A percentile compares a stretch with the other conserved stretches of the same genome.
phyloP scores from a whole-genome alignment of 2,113 vertebrate species.

The Misgurnus anguillicaudatus region DNA sequence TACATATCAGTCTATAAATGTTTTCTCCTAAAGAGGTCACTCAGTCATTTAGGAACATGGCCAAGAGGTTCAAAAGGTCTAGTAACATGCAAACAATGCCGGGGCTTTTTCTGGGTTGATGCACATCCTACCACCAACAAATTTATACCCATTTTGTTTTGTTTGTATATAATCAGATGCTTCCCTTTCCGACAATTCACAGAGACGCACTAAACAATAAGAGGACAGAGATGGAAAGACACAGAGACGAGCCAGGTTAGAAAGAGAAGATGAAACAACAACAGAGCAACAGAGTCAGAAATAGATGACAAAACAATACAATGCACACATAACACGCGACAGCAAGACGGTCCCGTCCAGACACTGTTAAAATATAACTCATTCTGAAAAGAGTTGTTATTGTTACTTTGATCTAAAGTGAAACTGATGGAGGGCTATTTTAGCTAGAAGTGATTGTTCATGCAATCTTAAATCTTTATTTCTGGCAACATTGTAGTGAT shows the following conservation, averaged over 20 bases:
- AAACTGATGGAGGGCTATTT: too few species aligned
- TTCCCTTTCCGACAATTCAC: slow-evolving; percentile 45
- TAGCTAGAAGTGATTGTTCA: too few species aligned
- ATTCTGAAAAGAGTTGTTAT: too few species aligned
- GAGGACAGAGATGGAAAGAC: slow-evolving; percentile 32
- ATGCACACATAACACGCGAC: slow-evolving; percentile 6
- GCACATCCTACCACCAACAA: slow-evolving; percentile 25
- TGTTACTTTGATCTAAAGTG: too few species aligned
- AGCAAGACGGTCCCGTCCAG: not conserved
- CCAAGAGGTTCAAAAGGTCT: slow-evolving; percentile 13
- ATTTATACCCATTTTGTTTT: slow-evolving; percentile 38
- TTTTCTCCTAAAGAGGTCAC: not conserved
- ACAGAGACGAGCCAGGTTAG: not conserved
- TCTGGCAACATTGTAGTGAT: too few species aligned
- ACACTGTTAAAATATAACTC: too few species aligned
- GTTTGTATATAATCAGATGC: slow-evolving; percentile 36
- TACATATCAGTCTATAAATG: not conserved
- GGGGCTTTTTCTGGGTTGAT: slow-evolving; percentile 22
- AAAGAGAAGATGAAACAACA: too few species aligned
- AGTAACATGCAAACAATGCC: slow-evolving; percentile 15
- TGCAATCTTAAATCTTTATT: too few species aligned
- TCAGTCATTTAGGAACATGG: not conserved
- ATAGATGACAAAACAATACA: slow-evolving; percentile 24
- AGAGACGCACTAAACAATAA: slow-evolving; percentile 19
- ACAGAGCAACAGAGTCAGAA: slow-evolving; percentile 6